A percentile compares a stretch with the other conserved stretches of the same genome.
These are phyloP conservation scores for Pitta sordida DNA, from an alignment of 2,113 vertebrate genomes.

Conservation along the genomic window DNA sequence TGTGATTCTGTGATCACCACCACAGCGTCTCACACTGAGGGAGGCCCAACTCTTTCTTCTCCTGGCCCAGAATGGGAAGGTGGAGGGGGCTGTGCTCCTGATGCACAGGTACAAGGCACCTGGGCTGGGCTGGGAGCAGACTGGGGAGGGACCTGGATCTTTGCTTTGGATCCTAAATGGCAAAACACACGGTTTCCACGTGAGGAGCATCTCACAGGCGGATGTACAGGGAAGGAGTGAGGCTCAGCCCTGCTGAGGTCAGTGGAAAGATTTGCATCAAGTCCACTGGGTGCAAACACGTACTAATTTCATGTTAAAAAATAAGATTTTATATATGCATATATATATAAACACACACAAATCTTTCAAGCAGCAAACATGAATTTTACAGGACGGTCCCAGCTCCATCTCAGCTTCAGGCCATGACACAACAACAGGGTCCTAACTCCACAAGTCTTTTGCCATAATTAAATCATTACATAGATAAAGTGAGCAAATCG, in stretches of 20 bases:
- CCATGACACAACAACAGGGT: neutral
- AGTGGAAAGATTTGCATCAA: neutral
- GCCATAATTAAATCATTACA: constrained; percentile 52
- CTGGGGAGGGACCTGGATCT: neutral
- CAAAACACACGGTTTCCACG: accelerated
- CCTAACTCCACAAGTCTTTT: neutral
- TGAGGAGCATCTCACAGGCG: neutral
- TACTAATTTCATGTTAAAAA: neutral
- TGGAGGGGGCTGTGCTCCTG: too few relatives aligned
- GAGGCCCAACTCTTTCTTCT: accelerated
- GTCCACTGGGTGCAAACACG: neutral
- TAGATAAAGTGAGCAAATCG: constrained; percentile 35
- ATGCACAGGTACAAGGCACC: accelerated
- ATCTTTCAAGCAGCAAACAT: neutral
- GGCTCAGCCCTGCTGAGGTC: constrained; percentile 5
- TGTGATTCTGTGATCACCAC: too few relatives aligned
- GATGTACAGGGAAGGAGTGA: accelerated
- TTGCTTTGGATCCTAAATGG: neutral
- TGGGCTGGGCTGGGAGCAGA: neutral
- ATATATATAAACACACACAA: neutral
- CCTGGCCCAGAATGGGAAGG: neutral
- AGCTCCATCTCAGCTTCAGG: neutral
- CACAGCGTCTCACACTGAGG: neutral
- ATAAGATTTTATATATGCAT: accelerated
- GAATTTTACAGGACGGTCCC: neutral